Evolutionary conservation across 2,888 invertebrate species (phyloP).

Genomic region (Andrena minutula): DNA sequence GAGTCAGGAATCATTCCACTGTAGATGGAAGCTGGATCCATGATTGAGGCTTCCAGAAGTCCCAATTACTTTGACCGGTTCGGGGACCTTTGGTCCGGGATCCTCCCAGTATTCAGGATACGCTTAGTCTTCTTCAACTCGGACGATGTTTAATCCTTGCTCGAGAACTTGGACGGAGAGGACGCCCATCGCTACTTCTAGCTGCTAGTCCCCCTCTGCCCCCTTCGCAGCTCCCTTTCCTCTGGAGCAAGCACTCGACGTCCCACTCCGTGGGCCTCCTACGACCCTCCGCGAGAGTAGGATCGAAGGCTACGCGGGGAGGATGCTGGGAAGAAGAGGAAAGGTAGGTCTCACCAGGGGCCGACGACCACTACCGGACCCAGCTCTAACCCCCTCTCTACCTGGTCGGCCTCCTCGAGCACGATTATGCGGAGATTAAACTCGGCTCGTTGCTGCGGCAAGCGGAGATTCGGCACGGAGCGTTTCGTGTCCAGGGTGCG

Average conservation of each 20-base stretch:
- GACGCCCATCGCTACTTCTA: conserved; percentile 34
- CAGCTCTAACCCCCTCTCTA: conserved; percentile 45
- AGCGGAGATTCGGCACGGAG: conserved; percentile 32
- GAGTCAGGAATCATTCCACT: no score
- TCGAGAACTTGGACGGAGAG: conserved; percentile 5
- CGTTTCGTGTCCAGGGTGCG: conserved; percentile 31
- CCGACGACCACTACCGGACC: conserved; percentile 72
- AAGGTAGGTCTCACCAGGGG: conserved; percentile 65
- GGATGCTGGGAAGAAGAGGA: conserved; percentile 52
- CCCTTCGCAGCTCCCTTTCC: conserved; percentile 27
- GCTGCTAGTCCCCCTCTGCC: neutral
- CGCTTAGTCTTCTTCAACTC: neutral
- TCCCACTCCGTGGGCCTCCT: conserved; percentile 54
- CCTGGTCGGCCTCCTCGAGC: conserved; percentile 44
- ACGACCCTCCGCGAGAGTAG: conserved; percentile 58
- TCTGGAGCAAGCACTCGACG: conserved; percentile 32
- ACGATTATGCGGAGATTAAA: conserved; percentile 65
- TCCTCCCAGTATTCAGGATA: neutral
- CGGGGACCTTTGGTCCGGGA: neutral
- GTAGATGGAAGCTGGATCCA: no score
- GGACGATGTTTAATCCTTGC: neutral
- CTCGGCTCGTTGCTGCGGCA: conserved; percentile 52
- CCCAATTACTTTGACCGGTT: neutral
- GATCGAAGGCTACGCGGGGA: conserved; percentile 61
- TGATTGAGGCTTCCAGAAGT: no score